Conservation (phyloP, 2,113 vertebrate species). For the Heterotilapia buettikoferi region DNA sequence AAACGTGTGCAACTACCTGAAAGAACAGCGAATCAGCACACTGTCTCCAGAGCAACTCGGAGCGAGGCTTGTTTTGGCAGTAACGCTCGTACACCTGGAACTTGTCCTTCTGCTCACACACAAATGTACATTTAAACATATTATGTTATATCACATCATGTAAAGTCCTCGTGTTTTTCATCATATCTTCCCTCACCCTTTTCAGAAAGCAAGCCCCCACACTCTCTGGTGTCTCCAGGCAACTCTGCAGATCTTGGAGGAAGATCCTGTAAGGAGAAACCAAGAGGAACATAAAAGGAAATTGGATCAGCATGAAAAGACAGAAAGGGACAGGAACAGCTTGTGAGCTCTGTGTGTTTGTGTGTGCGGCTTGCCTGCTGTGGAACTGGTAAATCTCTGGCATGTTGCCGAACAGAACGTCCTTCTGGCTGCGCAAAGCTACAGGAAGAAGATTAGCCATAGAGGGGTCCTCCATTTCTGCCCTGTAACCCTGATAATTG, state of each 20-base stretch:
- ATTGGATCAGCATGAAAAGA: not conserved
- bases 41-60: slow-evolving; percentile 88
- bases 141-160: not conserved
- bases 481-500: slow-evolving; percentile 84
- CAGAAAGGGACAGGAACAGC: not conserved
- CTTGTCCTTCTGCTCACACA: slow-evolving; percentile 79
- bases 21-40: slow-evolving; percentile 89
- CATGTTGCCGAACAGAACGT: slow-evolving; percentile 95
- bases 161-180: not conserved
- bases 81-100: slow-evolving; percentile 97
- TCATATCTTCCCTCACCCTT: slow-evolving; percentile 75
- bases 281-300: not conserved
- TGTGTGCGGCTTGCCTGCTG: slow-evolving; percentile 76
- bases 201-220: slow-evolving; percentile 88
- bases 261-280: slow-evolving; percentile 79
- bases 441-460: slow-evolving; percentile 83
- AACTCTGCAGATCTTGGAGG: slow-evolving; percentile 86
- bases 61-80: slow-evolving; percentile 94
- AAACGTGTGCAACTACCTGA: slow-evolving; percentile 71
- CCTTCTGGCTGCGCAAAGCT: slow-evolving; percentile 83
- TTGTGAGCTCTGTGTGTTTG: not conserved
- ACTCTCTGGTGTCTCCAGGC: slow-evolving; percentile 81
- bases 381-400: slow-evolving; percentile 95
- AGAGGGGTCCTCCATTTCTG: slow-evolving; percentile 92
- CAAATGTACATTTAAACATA: not conserved